phyloP scores from a whole-genome alignment of 2,797 vertebrate species.

The Selene dorsalis region DNA sequence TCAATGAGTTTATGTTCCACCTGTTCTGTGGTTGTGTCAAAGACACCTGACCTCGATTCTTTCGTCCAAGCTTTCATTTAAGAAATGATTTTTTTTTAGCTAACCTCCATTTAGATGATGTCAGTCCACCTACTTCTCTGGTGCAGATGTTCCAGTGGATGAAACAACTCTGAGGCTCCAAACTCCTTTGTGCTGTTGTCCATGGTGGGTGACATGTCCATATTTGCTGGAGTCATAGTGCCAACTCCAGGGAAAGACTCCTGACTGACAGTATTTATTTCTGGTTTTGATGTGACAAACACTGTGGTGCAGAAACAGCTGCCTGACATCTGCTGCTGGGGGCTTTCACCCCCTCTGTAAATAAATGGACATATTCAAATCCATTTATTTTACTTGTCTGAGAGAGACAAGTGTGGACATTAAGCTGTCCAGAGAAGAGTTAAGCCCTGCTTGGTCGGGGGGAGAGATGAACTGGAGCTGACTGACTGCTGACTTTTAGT shows the following conservation, averaged over 20 bases:
- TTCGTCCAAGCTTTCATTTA: neutral
- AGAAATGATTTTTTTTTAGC: neutral
- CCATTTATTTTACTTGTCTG: slow-evolving; percentile 36
- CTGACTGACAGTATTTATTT: slow-evolving; percentile 17
- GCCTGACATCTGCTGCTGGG: slow-evolving; percentile 18
- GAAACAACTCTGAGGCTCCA: neutral
- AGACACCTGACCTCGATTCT: neutral
- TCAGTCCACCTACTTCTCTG: neutral
- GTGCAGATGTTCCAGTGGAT: slow-evolving; percentile 20
- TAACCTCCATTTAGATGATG: neutral
- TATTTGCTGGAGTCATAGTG: slow-evolving; percentile 28
- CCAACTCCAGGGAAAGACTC: slow-evolving; percentile 20
- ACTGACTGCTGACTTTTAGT: slow-evolving; percentile 16
- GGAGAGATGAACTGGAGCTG: slow-evolving; percentile 14
- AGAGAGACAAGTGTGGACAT: slow-evolving; percentile 29
- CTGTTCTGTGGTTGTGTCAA: neutral
- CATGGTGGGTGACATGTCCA: slow-evolving; percentile 12
- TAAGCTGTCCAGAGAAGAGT: slow-evolving; percentile 23
- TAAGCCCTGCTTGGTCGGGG: neutral
- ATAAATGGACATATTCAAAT: slow-evolving; percentile 26
- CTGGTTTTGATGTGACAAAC: slow-evolving; percentile 31
- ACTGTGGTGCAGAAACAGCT: slow-evolving; percentile 15
- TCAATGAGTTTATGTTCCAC: neutral
- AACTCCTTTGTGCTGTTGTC: slow-evolving; percentile 2
- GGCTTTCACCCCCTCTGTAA: slow-evolving; percentile 15